A percentile compares a stretch with the other conserved stretches of the same genome.
Conservation (phyloP, 2,113 vertebrate genomes). For the Dunckerocampus dactyliophorus region DNA sequence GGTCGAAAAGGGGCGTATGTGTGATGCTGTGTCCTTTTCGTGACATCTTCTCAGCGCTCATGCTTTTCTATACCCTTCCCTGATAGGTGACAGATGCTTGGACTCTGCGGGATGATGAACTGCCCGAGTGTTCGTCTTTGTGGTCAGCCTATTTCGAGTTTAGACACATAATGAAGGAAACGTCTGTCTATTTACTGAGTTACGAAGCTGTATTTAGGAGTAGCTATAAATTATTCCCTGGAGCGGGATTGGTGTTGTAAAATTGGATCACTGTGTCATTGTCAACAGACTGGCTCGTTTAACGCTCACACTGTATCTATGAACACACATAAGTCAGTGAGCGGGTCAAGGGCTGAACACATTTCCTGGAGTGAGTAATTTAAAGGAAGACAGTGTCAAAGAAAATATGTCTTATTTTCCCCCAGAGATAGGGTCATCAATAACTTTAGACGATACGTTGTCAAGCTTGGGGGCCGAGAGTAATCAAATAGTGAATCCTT, state of each 20-base stretch:
- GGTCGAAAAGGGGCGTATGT: too few species aligned
- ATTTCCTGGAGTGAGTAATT: not conserved
- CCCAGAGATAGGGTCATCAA: conserved; percentile 1
- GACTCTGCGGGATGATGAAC: conserved; percentile 12
- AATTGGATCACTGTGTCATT: conserved; percentile 15
- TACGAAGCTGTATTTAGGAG: not conserved
- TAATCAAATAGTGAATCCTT: not conserved
- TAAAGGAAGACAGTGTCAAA: not conserved
- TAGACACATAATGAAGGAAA: not conserved
- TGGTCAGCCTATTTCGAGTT: conserved; percentile 1
- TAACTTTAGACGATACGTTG: not conserved
- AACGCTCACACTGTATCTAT: not conserved
- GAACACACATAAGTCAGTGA: not conserved
- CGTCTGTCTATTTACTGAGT: not conserved
- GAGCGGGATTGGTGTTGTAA: conserved; percentile 2
- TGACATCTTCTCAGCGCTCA: not conserved
- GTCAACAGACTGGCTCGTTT: conserved; percentile 3
- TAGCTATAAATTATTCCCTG: not conserved
- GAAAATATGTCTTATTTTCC: not conserved
- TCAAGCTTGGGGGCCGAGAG: not conserved
- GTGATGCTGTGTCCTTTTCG: not conserved
- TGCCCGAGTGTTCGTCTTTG: conserved; percentile 1
- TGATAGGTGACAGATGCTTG: conserved; percentile 26
- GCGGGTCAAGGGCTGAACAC: conserved; percentile 11
- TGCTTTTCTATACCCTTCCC: not conserved